phyloP scores from a whole-genome alignment of 2,113 vertebrate genomes.

The Rhegmatorhina hoffmannsi region DNA sequence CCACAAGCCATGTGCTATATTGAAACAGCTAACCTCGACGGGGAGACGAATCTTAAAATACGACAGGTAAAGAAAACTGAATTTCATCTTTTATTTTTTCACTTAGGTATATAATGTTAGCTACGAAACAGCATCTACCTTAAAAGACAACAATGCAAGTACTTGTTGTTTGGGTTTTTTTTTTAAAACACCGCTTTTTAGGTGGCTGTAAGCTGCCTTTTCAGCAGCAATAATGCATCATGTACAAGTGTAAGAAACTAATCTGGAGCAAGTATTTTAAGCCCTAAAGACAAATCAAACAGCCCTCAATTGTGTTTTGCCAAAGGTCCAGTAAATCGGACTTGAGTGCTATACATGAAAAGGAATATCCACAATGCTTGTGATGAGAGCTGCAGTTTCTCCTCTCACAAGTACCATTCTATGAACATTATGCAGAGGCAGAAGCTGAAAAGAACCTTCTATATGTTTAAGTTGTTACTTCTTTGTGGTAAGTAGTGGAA shows the following conservation, averaged over 20 bases:
- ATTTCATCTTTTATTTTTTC: background rate
- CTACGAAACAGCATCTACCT: background rate
- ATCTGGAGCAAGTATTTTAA: background rate
- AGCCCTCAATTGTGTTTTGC: background rate
- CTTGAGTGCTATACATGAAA: background rate
- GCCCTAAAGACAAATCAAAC: background rate
- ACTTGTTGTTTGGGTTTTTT: no score
- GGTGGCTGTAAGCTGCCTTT: background rate
- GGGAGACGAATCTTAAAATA: slow-evolving; percentile 98
- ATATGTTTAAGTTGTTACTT: background rate
- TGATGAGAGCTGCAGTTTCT: background rate
- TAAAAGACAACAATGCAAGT: background rate
- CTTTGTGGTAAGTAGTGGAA: background rate
- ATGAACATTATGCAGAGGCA: background rate
- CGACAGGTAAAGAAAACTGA: slow-evolving; percentile 83
- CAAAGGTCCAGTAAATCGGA: background rate
- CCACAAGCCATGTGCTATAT: slow-evolving; percentile 99
- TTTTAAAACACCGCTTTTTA: background rate
- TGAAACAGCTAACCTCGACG: slow-evolving; percentile 98
- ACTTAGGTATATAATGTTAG: background rate
- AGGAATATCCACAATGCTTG: background rate
- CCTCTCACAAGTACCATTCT: background rate
- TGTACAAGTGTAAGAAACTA: background rate
- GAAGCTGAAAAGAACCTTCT: background rate
- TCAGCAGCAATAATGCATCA: background rate